These are phyloP conservation scores for Stenchaetothrips biformis DNA, from an alignment of 2,888 invertebrate genomes.

Conservation along the genomic window DNA sequence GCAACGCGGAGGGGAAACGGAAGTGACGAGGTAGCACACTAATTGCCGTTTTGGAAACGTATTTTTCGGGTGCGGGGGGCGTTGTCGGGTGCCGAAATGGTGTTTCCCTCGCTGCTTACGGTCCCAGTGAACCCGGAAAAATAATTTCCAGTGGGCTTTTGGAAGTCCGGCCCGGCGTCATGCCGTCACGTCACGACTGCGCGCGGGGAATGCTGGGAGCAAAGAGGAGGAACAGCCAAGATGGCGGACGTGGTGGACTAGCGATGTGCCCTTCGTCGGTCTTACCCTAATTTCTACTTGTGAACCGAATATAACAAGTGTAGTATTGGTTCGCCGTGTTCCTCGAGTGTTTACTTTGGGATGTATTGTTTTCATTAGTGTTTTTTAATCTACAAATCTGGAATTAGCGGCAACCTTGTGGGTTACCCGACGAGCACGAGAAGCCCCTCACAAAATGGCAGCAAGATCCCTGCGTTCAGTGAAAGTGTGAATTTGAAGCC, in stretches of 20 bases:
- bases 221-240: neutral
- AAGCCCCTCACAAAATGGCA: slow-evolving; percentile 14
- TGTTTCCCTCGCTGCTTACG: no score
- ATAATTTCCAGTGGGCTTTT: no score
- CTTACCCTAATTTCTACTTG: neutral
- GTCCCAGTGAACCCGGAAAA: no score
- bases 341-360: neutral
- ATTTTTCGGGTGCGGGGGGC: no score
- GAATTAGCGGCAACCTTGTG: neutral
- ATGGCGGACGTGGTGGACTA: slow-evolving; percentile 6
- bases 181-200: neutral
- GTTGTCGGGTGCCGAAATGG: no score
- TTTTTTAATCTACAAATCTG: neutral
- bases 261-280: slow-evolving; percentile 8
- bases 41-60: no score
- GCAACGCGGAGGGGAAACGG: neutral
- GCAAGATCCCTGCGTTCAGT: slow-evolving; percentile 1
- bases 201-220: slow-evolving; percentile 21
- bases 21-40: neutral
- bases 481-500: slow-evolving; percentile 3
- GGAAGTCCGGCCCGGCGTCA: neutral
- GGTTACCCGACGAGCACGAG: slow-evolving; percentile 8
- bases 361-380: neutral
- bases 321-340: neutral
- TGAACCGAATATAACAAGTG: neutral